Conservation (phyloP, 2,113 vertebrate species). For the Labeo rohita region DNA sequence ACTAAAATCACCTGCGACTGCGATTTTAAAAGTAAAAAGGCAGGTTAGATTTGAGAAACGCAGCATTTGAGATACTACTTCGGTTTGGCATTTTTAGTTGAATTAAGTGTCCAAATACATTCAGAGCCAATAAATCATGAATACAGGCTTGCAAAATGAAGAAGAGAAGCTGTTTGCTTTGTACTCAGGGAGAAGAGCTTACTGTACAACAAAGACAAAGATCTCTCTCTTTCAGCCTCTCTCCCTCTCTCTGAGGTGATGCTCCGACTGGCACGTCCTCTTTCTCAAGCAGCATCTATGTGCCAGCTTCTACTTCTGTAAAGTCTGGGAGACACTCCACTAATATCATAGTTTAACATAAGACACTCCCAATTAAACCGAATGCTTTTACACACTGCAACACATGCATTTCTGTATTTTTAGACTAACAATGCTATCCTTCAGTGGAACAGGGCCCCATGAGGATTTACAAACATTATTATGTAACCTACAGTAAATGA, state of each 20-base stretch:
- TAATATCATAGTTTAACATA: neutral
- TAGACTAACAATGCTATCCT: neutral
- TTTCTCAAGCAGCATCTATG: neutral
- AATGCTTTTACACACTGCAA: neutral
- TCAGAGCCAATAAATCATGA: neutral
- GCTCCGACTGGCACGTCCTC: slow-evolving; percentile 57
- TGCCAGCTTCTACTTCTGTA: neutral
- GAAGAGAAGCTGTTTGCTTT: neutral
- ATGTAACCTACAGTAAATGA: slow-evolving; percentile 23
- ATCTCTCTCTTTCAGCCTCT: slow-evolving; percentile 5
- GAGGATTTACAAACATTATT: slow-evolving; percentile 12
- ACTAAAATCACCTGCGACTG: neutral
- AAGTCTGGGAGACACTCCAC: neutral
- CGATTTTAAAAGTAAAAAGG: neutral
- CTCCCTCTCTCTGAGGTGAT: slow-evolving; percentile 39
- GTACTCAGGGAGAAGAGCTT: neutral
- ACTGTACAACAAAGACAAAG: neutral
- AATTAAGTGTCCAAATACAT: neutral
- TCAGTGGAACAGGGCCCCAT: neutral
- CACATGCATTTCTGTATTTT: neutral
- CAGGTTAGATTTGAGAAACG: neutral
- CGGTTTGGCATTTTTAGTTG: neutral
- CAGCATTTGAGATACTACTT: neutral
- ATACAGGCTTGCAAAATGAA: neutral
- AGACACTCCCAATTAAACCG: neutral